Evolutionary conservation across 2,888 invertebrate species (phyloP), one percentile per base, ranked within the genome.

Genomic region (Lydus trimaculatus): DNA sequence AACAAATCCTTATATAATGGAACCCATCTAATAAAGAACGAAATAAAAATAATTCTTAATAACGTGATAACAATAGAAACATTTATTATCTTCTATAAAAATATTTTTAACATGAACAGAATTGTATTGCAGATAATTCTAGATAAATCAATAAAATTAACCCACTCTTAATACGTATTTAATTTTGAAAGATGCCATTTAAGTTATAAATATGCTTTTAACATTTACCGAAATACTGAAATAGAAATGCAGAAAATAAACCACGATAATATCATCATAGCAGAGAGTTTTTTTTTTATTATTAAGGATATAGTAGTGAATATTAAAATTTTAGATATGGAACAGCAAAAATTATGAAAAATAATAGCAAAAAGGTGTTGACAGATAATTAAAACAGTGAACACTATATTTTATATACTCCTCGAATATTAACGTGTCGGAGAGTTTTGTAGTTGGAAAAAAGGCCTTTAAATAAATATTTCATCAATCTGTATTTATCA

Each of bases 331-430:
- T 66, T 48, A 63, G 56, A 58, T 36, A 59, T 31, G n/a, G 60
- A 17, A 52, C 25, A n/a, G 61, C 58, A 61, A 61, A 60, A 68
- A 62, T 48, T 65, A 20, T 48, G 62, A 63, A 68, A 68, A 62
- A 43, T 65, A 68, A 69, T 69, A 66, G 63, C 63, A 69, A 69
- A 69, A 64, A 39, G 64, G 31, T 69, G 69, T 66, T 69, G 66
- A 64, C 66, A 66, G 64, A 31, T 69, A 66, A 69, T 69, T 66
- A 69, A 60, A 61, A 23, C 64, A 56, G 65, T 66, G 66, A 64
- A 66, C 69, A 66, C 63, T 25, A 25, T n/a, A 58, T 9, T 33
- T 15, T 58, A 64, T 64, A 59, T 33, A 9, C 28, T 33, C 25
- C 43, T 1, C 28, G 59, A 59, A 63, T 56, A 58, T 15, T 33